Evolutionary conservation across 1,140 invertebrate species (phyloP), one percentile per base, ranked within the genome.

Genomic region (Eriocheir sinensis): DNA sequence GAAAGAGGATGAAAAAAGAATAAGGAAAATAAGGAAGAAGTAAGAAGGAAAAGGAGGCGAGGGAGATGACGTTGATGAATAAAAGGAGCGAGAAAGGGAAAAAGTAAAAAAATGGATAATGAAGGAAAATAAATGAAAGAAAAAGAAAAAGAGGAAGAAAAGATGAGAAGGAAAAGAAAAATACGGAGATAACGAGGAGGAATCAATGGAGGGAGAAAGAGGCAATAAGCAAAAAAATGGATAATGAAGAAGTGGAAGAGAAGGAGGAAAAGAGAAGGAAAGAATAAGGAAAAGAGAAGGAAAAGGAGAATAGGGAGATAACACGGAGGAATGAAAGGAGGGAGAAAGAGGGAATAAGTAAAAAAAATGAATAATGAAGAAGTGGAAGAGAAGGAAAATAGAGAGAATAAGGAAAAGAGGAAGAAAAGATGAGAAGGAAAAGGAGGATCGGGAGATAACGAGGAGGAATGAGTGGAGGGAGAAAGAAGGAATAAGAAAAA

Each of bases 101-200:
- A n/a, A 36, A n/a, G 41, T 44, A 44, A n/a, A 40, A 60, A 40
- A 90, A 44, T 8, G 41, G 8, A 27, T 6, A 38, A 27, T 8
- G 38, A 32, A 34, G 34, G 38, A 38, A 38, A 4, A 88, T 9
- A 27, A 44, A 30, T 17, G 41, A 48, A 40, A 32, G 3, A 17
- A 34, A 38, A 12, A 79, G 30, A 12, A 6, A 92, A n/a, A 36
- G 30, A 30, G 1, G 0, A 34, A 80, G 93, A 95, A 53, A 34
- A 85, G 89, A 95, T 96, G 89, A 93, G 94, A 38, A 94, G 91
- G 48, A 91, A 32, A 93, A 32, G 94, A 94, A 72, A 93, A 93
- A 48, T 48, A 91, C 40, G 36, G 44, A n/a, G 89, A 60, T 17
- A n/a, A 88, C 4, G 38, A 38, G 36, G 40, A 41, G 38, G 36